Conservation (phyloP, 2,113 vertebrate species). For the Taurulus bubalis region DNA sequence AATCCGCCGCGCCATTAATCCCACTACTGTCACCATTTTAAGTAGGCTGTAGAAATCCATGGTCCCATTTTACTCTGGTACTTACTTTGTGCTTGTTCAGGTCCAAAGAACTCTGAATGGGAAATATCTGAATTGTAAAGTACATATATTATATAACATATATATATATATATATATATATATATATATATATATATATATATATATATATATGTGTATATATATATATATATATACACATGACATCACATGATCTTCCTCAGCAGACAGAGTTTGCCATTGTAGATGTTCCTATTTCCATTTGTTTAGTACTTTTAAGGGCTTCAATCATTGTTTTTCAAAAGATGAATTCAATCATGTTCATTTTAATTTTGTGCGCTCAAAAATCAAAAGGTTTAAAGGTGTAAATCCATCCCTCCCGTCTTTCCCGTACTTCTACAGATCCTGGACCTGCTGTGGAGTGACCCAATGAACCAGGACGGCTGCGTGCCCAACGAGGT, state of each 20-base stretch:
- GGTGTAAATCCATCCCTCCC: background rate
- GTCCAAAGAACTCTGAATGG: background rate
- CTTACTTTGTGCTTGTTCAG: background rate
- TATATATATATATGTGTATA: background rate
- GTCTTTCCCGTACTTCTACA: constrained; percentile 50
- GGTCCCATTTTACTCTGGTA: background rate
- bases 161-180: background rate
- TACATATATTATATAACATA: background rate
- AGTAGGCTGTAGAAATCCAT: background rate
- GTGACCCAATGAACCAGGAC: constrained; percentile 89
- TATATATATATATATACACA: background rate
- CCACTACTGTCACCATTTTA: constrained; percentile 14
- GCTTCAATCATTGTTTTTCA: background rate
- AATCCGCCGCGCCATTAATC: constrained; percentile 67
- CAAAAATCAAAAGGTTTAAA: background rate
- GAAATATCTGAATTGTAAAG: background rate
- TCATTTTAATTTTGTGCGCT: background rate
- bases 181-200: background rate
- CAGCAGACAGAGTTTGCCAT: background rate
- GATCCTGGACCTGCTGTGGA: constrained; percentile 95
- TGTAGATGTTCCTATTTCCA: background rate
- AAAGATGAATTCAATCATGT: background rate
- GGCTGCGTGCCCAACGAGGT: constrained; percentile 90
- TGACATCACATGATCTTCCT: background rate
- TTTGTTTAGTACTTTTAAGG: background rate